phyloP scores from a whole-genome alignment of 2,797 vertebrate genomes.

The Pampus argenteus region DNA sequence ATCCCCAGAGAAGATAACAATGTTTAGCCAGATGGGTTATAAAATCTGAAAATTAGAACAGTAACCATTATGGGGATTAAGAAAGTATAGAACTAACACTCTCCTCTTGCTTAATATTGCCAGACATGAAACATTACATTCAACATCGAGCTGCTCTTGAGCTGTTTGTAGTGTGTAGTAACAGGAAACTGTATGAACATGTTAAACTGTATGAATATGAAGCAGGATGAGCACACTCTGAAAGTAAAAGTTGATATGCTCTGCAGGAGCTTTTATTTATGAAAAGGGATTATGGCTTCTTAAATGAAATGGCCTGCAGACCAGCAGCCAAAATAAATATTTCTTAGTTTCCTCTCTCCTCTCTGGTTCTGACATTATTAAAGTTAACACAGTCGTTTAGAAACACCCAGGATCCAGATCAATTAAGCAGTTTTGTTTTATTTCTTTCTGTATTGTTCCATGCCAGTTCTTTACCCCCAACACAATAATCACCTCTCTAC shows the following conservation, averaged over 20 bases:
- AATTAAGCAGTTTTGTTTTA: not conserved
- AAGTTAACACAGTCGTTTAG: too few relatives aligned
- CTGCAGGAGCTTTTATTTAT: conserved; percentile 14
- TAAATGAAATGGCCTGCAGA: conserved; percentile 5
- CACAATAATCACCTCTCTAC: too few relatives aligned
- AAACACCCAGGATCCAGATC: not conserved
- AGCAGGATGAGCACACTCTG: too few relatives aligned
- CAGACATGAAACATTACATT: not conserved
- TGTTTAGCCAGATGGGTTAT: not conserved
- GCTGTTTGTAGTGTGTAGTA: not conserved
- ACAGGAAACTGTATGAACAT: not conserved
- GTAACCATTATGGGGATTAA: not conserved
- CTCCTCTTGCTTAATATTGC: not conserved
- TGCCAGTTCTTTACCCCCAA: not conserved
- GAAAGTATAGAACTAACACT: not conserved
- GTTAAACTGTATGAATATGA: too few relatives aligned
- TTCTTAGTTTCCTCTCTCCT: not conserved
- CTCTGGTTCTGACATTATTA: too few relatives aligned
- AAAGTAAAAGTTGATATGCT: conserved; percentile 4
- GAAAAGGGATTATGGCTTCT: conserved; percentile 27
- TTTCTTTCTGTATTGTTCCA: not conserved
- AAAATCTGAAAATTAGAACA: not conserved
- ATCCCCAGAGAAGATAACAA: not conserved
- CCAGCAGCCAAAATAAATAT: conserved; percentile 9
- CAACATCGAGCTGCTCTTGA: not conserved